phyloP scores from a whole-genome alignment of 1,140 invertebrate species.

The Drosophila tani region DNA sequence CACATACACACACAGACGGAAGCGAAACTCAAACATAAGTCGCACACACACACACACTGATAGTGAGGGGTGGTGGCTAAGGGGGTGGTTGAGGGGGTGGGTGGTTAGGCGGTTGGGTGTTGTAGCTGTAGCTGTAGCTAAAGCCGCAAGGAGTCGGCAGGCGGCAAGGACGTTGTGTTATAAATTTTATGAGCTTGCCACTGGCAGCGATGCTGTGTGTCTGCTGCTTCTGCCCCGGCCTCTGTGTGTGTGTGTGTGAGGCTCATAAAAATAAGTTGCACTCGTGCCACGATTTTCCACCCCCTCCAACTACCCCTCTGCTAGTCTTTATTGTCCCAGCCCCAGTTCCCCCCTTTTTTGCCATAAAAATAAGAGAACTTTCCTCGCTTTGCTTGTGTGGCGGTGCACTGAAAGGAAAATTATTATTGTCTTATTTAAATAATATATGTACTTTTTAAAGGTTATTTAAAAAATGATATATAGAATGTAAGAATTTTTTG shows the following conservation, averaged over 20 bases:
- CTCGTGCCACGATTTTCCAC: constrained; percentile 71
- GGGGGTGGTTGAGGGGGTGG: not conserved
- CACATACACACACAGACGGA: constrained; percentile 46
- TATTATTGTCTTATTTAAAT: not conserved
- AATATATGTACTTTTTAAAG: not conserved
- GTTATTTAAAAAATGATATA: not conserved
- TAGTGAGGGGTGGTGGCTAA: not conserved
- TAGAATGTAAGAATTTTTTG: not conserved
- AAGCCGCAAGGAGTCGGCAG: constrained; percentile 72
- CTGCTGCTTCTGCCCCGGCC: constrained; percentile 24
- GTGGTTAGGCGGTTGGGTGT: constrained; percentile 23
- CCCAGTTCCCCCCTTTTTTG: constrained; percentile 16
- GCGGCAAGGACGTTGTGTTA: constrained; percentile 82
- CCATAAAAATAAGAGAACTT: constrained; percentile 69
- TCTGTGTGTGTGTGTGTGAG: constrained; percentile 44
- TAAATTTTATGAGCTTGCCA: constrained; percentile 83
- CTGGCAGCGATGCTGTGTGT: constrained; percentile 62
- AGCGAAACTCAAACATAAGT: constrained; percentile 44
- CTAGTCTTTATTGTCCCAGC: constrained; percentile 23
- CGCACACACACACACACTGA: constrained; percentile 28
- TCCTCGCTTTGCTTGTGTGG: constrained; percentile 66
- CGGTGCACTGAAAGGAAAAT: constrained; percentile 21
- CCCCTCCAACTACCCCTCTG: constrained; percentile 13
- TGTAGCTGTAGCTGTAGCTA: constrained; percentile 42
- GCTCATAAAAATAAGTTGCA: constrained; percentile 84